phyloP scores from a whole-genome alignment of 2,797 vertebrate genomes.

The Ctenopoma multispine region DNA sequence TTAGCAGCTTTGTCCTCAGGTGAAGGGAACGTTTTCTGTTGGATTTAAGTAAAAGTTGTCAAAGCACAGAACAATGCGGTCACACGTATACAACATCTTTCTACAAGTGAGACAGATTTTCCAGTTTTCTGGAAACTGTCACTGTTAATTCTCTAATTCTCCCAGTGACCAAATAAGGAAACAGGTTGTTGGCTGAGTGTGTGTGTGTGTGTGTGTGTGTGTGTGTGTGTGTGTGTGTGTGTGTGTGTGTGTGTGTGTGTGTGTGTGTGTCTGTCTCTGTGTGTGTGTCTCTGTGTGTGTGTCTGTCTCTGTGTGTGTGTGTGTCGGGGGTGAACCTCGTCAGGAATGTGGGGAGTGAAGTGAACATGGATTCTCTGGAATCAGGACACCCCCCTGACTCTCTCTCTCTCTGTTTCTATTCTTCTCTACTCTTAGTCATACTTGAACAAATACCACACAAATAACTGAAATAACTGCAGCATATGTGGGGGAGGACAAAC shows the following conservation, averaged over 20 bases:
- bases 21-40: not conserved
- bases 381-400: conserved; percentile 1
- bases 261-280: too few species aligned
- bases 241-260: too few species aligned
- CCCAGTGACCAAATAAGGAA: conserved; percentile 36
- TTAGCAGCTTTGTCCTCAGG: too few species aligned
- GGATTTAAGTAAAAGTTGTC: not conserved
- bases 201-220: conserved; percentile 17
- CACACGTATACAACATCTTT: too few species aligned
- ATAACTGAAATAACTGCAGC: too few species aligned
- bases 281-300: too few species aligned
- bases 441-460: not conserved
- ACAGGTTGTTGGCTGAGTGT: conserved; percentile 15
- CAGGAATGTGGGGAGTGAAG: conserved; percentile 64
- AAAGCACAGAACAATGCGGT: conserved; percentile 3
- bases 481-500: too few species aligned
- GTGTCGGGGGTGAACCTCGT: conserved; percentile 32
- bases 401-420: not conserved
- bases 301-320: too few species aligned
- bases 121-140: too few species aligned
- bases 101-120: not conserved
- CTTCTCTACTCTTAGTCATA: not conserved
- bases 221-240: too few species aligned
- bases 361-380: conserved; percentile 17
- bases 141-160: not conserved